A percentile compares a stretch with the other conserved stretches of the same genome.
Evolutionary conservation across 2,113 vertebrate species (phyloP).

Genomic region (Hemiscyllium ocellatum): DNA sequence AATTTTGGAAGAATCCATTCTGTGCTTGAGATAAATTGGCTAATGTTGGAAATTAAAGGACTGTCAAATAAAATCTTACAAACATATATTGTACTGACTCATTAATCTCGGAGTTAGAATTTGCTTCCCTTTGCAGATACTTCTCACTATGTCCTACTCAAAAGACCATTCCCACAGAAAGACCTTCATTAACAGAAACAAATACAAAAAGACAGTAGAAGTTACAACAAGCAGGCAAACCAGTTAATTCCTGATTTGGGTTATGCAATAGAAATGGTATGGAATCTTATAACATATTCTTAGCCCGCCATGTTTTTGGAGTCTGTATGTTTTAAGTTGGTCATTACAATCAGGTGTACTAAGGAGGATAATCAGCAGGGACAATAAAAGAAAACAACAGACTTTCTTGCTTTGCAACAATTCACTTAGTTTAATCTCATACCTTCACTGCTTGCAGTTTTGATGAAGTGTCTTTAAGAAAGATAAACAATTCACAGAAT

Average conservation of each 20-base stretch:
- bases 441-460: not conserved
- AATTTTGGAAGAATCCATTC: not conserved
- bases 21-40: not conserved
- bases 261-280: not conserved
- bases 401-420: not conserved
- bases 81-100: not conserved
- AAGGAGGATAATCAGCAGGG: not conserved
- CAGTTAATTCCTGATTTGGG: not conserved
- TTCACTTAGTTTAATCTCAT: not conserved
- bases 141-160: not conserved
- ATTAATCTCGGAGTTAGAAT: not conserved
- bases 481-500: not conserved
- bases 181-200: not conserved
- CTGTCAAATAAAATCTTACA: not conserved
- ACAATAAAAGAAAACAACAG: not conserved
- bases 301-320: not conserved
- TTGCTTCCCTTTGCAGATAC: not conserved
- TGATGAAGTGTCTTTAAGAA: not conserved
- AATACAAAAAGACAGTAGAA: not conserved
- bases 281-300: not conserved
- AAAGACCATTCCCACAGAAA: not conserved
- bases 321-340: not conserved
- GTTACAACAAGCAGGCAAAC: not conserved
- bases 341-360: not conserved
- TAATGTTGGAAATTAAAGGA: not conserved